Conservation (phyloP, 2,888 invertebrate species). For the Scelioninae gen. 1 region DNA sequence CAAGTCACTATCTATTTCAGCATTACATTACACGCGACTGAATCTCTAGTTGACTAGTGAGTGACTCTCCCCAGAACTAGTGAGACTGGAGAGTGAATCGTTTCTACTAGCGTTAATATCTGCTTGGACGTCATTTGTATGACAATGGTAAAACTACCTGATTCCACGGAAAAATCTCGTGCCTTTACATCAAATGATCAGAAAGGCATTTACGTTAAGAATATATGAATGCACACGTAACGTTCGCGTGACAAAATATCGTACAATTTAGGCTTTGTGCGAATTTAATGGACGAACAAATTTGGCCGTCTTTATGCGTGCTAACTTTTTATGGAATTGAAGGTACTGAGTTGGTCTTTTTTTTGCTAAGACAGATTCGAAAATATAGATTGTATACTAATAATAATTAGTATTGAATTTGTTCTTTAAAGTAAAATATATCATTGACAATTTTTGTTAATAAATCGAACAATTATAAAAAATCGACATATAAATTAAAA, state of each 20-base stretch:
- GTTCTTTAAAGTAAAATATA: neutral
- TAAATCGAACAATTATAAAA: too few relatives aligned
- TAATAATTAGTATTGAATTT: too few relatives aligned
- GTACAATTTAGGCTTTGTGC: conserved; percentile 43
- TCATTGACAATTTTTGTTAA: too few relatives aligned
- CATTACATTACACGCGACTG: too few relatives aligned
- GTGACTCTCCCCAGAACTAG: too few relatives aligned
- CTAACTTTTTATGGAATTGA: conserved; percentile 25
- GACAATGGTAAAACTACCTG: conserved; percentile 21
- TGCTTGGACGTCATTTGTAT: conserved; percentile 36
- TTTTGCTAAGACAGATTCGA: neutral
- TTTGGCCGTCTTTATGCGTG: conserved; percentile 34
- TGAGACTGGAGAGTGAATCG: too few relatives aligned
- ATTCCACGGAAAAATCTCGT: conserved; percentile 23
- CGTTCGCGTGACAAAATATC: conserved; percentile 48
- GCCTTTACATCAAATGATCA: conserved; percentile 29
- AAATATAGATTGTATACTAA: too few relatives aligned
- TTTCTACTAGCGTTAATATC: too few relatives aligned
- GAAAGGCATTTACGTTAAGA: too few relatives aligned
- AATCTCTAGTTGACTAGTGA: too few relatives aligned
- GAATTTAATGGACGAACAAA: conserved; percentile 38
- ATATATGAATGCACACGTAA: conserved; percentile 46
- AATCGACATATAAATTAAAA: too few relatives aligned
- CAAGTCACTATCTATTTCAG: too few relatives aligned
- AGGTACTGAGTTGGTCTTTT: conserved; percentile 19